Base-by-base conservation (phyloP, 1,140 invertebrate species). In the Drosophila mayri region DNA sequence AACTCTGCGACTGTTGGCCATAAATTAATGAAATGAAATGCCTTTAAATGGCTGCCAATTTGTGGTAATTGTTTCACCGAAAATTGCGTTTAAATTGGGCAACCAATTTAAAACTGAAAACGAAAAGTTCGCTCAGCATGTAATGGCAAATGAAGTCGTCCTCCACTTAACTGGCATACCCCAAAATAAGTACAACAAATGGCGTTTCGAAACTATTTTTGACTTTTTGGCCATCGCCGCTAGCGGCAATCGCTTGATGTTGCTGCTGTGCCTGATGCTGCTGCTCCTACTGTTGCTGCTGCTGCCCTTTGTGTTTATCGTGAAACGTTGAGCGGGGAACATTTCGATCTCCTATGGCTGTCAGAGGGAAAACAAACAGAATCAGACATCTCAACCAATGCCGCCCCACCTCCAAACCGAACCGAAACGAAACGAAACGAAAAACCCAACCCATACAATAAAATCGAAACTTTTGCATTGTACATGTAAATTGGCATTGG, bases 401-500 rank as follows among this genome's bases (percentile, higher is more conserved):
- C 41, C 35, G 44, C 35, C 44, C 37, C 32, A 25, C 1, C 10
- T 6, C n/a, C 20, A 41, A 16, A 14, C 20, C 11, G 28, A 38
- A 38, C 10, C 35, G 52, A 22, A 38, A 4, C 35, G 35, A 22
- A 54, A 16, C 32, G 50, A 22, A 54, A n/a, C 35, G 52, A 22
- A 38, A 38, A 54, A 25, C 9, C 60, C 75, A 61, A 61, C 72
- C 64, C 77, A 75, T 74, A 90, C 85, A 90, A 90, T 90, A 90
- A 90, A 90, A 90, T 90, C 85, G 85, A 90, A 90, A 90, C 85
- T 90, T 90, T 90, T 87, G 79, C 84, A 90, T 90, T 90, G 81
- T 90, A 83, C 74, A 90, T 84, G 85, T 62, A 90, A 90, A 90
- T 88, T 88, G 85, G 55, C 74, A 78, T 81, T 84, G 22, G 50